phyloP scores from a whole-genome alignment of 2,113 vertebrate genomes.

The Notarius lentiginosus region DNA sequence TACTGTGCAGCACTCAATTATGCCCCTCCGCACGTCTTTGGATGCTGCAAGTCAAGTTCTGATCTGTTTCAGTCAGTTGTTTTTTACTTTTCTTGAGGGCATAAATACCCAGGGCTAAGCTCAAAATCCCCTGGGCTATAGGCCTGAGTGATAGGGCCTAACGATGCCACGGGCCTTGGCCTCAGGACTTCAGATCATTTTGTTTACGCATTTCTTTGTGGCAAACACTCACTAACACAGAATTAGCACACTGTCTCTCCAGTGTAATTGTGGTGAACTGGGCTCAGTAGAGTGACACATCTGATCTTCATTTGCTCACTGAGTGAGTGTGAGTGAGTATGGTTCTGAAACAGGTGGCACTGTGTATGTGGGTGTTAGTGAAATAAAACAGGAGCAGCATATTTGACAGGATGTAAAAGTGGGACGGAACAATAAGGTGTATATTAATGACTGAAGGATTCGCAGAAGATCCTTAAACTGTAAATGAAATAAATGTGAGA shows the following conservation, averaged over 20 bases:
- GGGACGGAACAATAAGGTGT: conserved; percentile 1
- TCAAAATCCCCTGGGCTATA: too few species aligned
- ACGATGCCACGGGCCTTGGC: not conserved
- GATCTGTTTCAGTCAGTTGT: too few species aligned
- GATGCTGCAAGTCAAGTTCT: too few species aligned
- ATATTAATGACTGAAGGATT: not conserved
- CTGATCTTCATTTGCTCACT: conserved; percentile 51
- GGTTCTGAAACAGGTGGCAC: conserved; percentile 56
- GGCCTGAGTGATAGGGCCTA: not conserved
- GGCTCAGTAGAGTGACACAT: conserved; percentile 41
- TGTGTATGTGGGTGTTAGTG: not conserved
- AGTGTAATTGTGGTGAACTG: conserved; percentile 51
- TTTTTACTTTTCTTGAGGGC: too few species aligned
- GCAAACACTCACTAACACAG: conserved; percentile 8
- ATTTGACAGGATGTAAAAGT: not conserved
- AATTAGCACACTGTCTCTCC: conserved; percentile 46
- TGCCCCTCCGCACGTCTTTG: too few species aligned
- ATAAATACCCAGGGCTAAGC: too few species aligned
- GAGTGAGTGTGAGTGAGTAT: conserved; percentile 40
- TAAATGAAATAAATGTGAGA: not conserved
- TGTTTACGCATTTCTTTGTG: conserved; percentile 19
- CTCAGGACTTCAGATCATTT: not conserved
- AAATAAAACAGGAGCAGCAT: not conserved
- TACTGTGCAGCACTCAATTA: too few species aligned
- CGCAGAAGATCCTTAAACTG: not conserved